Conservation (phyloP, 2,113 vertebrate species). For the Rhizomys pruinosus region DNA sequence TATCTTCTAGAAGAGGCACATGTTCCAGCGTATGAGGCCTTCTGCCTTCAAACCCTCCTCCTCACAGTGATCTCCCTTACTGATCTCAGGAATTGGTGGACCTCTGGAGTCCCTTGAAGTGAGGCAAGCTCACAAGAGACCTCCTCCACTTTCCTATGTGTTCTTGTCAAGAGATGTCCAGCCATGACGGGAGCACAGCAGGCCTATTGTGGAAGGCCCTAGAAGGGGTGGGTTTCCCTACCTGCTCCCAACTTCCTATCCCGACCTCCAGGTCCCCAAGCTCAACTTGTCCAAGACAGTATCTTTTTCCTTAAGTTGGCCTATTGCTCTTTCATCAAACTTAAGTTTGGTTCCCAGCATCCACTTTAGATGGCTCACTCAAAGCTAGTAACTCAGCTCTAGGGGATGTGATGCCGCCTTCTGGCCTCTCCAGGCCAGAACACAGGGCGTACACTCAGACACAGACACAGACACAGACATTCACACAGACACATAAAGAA, state of each 20-base stretch:
- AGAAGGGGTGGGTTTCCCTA: neutral
- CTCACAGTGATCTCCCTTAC: neutral
- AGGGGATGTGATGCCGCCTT: too few species aligned
- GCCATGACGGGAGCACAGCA: neutral
- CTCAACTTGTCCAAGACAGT: neutral
- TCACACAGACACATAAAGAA: too few species aligned
- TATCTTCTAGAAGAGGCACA: neutral
- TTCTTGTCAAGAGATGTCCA: neutral
- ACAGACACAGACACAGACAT: too few species aligned
- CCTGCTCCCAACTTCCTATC: neutral
- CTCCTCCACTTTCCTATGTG: neutral
- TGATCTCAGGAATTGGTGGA: neutral
- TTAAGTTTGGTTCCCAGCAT: too few species aligned
- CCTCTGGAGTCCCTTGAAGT: neutral
- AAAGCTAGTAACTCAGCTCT: too few species aligned
- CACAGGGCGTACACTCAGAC: too few species aligned
- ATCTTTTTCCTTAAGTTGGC: neutral
- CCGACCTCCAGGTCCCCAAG: neutral
- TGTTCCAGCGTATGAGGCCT: neutral
- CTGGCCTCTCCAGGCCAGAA: too few species aligned
- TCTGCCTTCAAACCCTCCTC: neutral
- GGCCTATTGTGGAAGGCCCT: neutral
- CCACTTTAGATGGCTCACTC: too few species aligned
- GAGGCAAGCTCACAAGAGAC: neutral
- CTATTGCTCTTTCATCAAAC: neutral